A percentile compares a stretch with the other conserved stretches of the same genome.
Conservation (phyloP, 2,888 invertebrate species). For the Listrodromus nycthemerus region DNA sequence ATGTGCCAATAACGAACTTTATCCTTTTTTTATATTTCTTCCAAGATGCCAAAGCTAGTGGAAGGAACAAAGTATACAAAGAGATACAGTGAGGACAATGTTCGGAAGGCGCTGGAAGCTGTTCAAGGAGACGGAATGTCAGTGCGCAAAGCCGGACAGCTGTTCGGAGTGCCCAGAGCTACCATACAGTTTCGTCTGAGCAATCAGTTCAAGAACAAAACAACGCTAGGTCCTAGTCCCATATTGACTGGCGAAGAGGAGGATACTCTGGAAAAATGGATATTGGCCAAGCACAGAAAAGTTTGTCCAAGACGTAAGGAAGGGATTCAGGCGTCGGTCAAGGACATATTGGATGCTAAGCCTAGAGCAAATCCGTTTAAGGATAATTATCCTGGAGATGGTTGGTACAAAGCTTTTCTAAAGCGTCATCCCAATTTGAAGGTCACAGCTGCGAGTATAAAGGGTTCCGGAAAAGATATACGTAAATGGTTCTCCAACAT, state of each 20-base stretch:
- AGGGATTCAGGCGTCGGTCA: slow-evolving; percentile 66
- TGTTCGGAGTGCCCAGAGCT: slow-evolving; percentile 63
- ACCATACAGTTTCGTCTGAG: slow-evolving; percentile 63
- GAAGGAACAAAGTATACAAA: slow-evolving; percentile 65
- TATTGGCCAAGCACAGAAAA: slow-evolving; percentile 66
- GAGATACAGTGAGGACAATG: slow-evolving; percentile 65
- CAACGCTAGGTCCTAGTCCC: slow-evolving; percentile 64
- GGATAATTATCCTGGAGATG: slow-evolving; percentile 73
- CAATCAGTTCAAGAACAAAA: slow-evolving; percentile 63
- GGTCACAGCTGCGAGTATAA: slow-evolving; percentile 77
- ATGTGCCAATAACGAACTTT: neutral
- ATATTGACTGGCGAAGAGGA: slow-evolving; percentile 64
- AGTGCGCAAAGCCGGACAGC: slow-evolving; percentile 58
- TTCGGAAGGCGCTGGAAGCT: slow-evolving; percentile 60
- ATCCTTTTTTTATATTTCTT: neutral
- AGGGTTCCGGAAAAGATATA: slow-evolving; percentile 76
- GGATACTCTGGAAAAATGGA: slow-evolving; percentile 67
- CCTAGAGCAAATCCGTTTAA: slow-evolving; percentile 74
- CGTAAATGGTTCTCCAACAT: slow-evolving; percentile 76
- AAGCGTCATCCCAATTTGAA: slow-evolving; percentile 74
- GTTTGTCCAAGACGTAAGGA: slow-evolving; percentile 62
- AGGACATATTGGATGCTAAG: slow-evolving; percentile 66
- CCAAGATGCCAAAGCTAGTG: slow-evolving; percentile 64
- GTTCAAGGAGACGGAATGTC: slow-evolving; percentile 62
- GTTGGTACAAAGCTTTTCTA: slow-evolving; percentile 77